Conservation (phyloP, 2,113 vertebrate species). For the Nettapus auritus region DNA sequence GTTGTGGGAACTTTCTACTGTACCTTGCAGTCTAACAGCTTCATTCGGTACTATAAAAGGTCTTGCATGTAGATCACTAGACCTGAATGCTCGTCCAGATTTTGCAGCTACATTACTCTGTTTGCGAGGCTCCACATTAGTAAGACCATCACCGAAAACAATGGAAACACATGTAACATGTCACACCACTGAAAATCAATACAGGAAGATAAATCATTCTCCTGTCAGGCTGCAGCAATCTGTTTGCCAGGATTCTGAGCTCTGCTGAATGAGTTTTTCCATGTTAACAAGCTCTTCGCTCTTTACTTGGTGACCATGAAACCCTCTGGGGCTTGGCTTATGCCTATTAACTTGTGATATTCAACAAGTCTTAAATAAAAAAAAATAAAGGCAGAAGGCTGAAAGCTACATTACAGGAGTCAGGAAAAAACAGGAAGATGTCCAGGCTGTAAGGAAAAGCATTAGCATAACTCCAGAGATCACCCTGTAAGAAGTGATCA, state of each 20-base stretch:
- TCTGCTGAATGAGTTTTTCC: neutral
- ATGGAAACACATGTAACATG: neutral
- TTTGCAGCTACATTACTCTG: neutral
- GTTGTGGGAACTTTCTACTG: neutral
- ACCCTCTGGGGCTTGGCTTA: neutral
- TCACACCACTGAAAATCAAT: neutral
- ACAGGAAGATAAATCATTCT: neutral
- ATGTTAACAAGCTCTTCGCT: neutral
- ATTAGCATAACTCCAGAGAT: neutral
- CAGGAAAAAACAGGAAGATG: neutral
- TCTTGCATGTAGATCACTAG: neutral
- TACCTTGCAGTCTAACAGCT: neutral
- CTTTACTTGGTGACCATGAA: neutral
- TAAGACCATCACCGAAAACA: neutral
- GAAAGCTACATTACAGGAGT: neutral
- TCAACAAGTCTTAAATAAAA: neutral
- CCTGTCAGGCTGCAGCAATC: neutral
- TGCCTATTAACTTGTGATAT: neutral
- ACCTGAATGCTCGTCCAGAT: neutral
- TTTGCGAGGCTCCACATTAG: neutral
- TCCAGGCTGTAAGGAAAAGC: fast-evolving
- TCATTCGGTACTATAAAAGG: neutral
- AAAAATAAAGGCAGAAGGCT: neutral
- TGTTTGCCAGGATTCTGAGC: neutral
- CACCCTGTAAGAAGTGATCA: too few species aligned